Percentiles rank a stretch among this genome's conserved stretches.
phyloP scores from a whole-genome alignment of 2,113 vertebrate species.

The Sylvilagus bachmani region DNA sequence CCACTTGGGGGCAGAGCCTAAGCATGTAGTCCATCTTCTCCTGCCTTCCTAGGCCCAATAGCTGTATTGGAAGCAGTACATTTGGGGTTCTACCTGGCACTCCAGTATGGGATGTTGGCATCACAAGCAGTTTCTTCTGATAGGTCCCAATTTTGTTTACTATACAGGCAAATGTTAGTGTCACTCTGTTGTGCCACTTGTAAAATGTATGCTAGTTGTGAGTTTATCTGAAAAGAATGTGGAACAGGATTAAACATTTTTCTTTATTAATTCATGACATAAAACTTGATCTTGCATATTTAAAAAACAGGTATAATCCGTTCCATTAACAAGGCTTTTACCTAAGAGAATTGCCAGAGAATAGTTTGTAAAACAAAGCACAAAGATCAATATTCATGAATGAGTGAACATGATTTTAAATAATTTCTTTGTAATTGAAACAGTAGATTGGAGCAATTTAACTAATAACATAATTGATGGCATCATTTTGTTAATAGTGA shows the following conservation, averaged over 20 bases:
- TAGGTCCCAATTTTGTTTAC: not conserved
- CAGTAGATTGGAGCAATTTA: not conserved
- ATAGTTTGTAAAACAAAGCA: not conserved
- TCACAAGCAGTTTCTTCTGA: not conserved
- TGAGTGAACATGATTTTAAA: not conserved
- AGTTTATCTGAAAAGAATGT: not conserved
- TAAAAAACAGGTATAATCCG: not conserved
- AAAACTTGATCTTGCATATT: not conserved
- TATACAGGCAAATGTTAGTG: not conserved
- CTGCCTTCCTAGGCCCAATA: too few species aligned
- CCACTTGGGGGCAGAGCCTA: too few species aligned
- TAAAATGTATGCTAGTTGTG: not conserved
- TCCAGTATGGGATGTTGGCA: too few species aligned
- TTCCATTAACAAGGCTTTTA: not conserved
- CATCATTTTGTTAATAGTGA: not conserved
- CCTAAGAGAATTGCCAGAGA: not conserved
- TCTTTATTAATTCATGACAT: not conserved
- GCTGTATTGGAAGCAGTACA: too few species aligned
- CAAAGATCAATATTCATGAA: not conserved
- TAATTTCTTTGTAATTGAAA: slow-evolving; percentile 3
- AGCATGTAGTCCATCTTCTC: too few species aligned
- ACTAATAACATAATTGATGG: not conserved
- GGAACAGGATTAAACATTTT: not conserved
- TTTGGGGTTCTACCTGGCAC: too few species aligned
- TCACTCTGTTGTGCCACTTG: not conserved